A percentile compares a stretch with the other conserved stretches of the same genome.
These are phyloP conservation scores for Melitaea athalia DNA, from an alignment of 2,888 invertebrate genomes.

Conservation along the genomic window DNA sequence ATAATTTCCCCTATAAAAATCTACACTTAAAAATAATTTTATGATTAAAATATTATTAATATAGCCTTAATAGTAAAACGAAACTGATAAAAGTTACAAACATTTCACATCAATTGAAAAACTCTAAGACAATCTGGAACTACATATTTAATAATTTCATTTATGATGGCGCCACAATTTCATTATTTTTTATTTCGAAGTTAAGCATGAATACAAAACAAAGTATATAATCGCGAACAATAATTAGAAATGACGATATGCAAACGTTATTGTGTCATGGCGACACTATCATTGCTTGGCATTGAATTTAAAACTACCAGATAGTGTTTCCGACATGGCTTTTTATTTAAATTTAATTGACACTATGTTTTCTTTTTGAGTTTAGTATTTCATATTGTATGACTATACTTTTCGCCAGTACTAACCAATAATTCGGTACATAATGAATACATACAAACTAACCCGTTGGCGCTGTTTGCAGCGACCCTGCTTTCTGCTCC, in stretches of 20 bases:
- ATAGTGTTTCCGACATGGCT: not conserved
- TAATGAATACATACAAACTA: no score
- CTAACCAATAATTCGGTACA: no score
- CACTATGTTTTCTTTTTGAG: not conserved
- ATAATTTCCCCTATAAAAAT: no score
- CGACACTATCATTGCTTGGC: conserved; percentile 18
- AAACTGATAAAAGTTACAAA: no score
- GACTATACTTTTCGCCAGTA: no score
- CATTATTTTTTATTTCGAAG: not conserved
- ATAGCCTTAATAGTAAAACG: no score
- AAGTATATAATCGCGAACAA: not conserved
- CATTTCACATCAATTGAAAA: no score
- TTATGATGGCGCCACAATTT: not conserved
- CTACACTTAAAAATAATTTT: no score
- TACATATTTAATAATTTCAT: not conserved
- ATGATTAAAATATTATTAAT: no score
- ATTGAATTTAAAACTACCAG: conserved; percentile 16
- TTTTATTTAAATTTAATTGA: not conserved
- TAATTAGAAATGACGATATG: not conserved
- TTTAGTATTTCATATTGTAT: not conserved
- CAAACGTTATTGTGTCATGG: conserved; percentile 28
- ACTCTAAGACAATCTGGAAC: not conserved
- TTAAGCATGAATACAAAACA: not conserved
- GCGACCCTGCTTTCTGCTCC: no score
- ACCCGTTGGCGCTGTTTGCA: no score